Base-by-base conservation (phyloP, 2,113 vertebrate species). In the Motacilla alba region DNA sequence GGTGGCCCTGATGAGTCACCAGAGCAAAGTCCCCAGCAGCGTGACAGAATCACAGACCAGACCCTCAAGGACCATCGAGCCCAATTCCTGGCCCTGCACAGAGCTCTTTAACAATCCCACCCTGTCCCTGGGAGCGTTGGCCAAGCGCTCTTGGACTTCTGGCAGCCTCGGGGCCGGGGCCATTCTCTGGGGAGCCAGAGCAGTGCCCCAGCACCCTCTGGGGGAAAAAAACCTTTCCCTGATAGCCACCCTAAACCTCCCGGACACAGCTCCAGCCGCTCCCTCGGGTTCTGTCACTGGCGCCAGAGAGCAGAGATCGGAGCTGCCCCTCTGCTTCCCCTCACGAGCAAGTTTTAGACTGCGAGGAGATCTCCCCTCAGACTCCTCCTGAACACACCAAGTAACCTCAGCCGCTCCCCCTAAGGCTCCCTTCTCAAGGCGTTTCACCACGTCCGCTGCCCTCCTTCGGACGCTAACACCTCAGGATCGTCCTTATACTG, bases 401-500 rank as follows among this genome's bases (percentile, higher is more conserved):
- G 37, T 15, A 50, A 63, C 35, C 66, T 43, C 67, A 31, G 17
- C 35, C 58, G 9, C 68, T 67, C 12, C 27, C 27, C 27, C 33
- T 49, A 11, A 22, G 5, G 12, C 43, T 43, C 35, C 43, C 58
- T 35, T 35, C 41, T 37, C 50, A 31, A 27, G 11, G 43, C 66
- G 43, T n/a, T 88, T 37, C 50, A 23, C 27, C 33, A 33, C 0
- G 28, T 33, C 13, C 60, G 12, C 13, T 50, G 22, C 27, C 27
- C 27, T 73, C 68, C 44, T 58, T 10, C 2, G 37, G 26, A 39
- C 39, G 6, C 59, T 41, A n/a, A 28, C 33, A 44, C 37, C 33
- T n/a, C 23, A 2, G 1, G 30, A 74, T 9, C 52, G 0, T 33
- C 7, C 67, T 37, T 10, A 24, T 0, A 7, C 0, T 2, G 68